A percentile compares a stretch with the other conserved stretches of the same genome.
Conservation (phyloP, 2,113 vertebrate genomes). For the Polypterus bichir region DNA sequence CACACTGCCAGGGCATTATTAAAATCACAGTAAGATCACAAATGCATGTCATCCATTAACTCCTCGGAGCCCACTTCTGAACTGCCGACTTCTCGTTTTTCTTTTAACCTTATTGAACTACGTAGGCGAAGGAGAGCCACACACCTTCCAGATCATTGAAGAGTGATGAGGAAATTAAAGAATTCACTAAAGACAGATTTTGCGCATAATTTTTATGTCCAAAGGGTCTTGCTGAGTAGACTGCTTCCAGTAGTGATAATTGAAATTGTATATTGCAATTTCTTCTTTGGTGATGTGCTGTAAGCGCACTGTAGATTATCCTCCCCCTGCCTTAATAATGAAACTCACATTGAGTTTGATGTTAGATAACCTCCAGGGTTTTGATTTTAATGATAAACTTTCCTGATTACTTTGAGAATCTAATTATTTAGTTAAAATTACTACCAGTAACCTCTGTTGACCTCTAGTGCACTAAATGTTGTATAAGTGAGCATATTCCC, state of each 20-base stretch:
- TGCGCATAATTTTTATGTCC: neutral
- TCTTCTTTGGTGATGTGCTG: neutral
- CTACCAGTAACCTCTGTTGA: constrained; percentile 15
- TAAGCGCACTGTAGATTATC: neutral
- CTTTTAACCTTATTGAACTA: neutral
- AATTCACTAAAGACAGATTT: neutral
- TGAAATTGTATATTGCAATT: constrained; percentile 22
- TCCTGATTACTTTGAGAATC: constrained; percentile 44
- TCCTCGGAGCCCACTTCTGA: too few relatives aligned
- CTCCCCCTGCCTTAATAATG: constrained; percentile 30
- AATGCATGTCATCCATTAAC: too few relatives aligned
- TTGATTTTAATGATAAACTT: constrained; percentile 52
- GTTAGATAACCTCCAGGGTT: constrained; percentile 28
- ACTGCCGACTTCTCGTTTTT: too few relatives aligned
- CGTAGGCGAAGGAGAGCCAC: neutral
- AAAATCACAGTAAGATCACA: too few relatives aligned
- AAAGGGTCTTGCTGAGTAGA: neutral
- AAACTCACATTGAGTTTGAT: constrained; percentile 19
- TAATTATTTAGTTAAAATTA: constrained; percentile 39
- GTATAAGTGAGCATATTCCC: neutral
- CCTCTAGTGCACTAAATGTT: neutral
- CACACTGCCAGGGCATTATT: too few relatives aligned
- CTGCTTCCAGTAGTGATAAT: constrained; percentile 17
- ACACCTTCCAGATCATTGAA: neutral
- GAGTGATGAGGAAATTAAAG: neutral